These are phyloP conservation scores for Amphiduros pacificus DNA, from an alignment of 2,888 invertebrate species.

Conservation along the genomic window DNA sequence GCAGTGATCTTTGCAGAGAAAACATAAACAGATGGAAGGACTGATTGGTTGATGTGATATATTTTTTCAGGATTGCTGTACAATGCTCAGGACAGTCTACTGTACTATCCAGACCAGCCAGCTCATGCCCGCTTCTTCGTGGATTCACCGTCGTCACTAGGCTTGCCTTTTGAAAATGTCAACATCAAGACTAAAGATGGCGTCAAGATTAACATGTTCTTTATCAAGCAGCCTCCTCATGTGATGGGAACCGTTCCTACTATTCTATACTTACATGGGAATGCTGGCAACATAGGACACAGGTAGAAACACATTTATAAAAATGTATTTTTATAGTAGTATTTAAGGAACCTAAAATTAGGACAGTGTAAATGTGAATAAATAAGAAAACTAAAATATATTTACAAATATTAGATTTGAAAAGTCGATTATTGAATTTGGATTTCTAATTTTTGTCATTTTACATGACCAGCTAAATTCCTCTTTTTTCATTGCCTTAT, in stretches of 20 bases:
- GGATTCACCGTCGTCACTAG: slow-evolving; percentile 81
- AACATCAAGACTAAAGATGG: slow-evolving; percentile 65
- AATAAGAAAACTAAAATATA: too few relatives aligned
- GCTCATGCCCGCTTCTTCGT: slow-evolving; percentile 85
- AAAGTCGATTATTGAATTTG: too few relatives aligned
- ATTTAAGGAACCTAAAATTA: too few relatives aligned
- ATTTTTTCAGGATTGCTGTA: slow-evolving; percentile 64
- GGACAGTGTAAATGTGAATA: too few relatives aligned
- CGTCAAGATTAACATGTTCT: slow-evolving; percentile 54
- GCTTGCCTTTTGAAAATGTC: slow-evolving; percentile 83
- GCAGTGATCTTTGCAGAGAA: not conserved
- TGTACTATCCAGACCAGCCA: slow-evolving; percentile 89
- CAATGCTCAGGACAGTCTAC: slow-evolving; percentile 75
- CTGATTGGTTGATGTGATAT: not conserved
- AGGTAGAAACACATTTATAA: too few relatives aligned
- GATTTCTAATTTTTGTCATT: too few relatives aligned
- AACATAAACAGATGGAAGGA: not conserved
- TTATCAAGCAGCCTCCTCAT: slow-evolving; percentile 56
- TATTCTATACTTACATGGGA: slow-evolving; percentile 89
- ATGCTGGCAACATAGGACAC: slow-evolving; percentile 96
- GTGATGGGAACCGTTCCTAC: slow-evolving; percentile 68
- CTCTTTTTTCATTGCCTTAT: too few relatives aligned
- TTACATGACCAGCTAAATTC: too few relatives aligned
- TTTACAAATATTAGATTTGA: too few relatives aligned
- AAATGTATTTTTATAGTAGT: too few relatives aligned